A percentile compares a stretch with the other conserved stretches of the same genome.
Conservation (phyloP, 2,113 vertebrate genomes). For the Embiotoca jacksoni region DNA sequence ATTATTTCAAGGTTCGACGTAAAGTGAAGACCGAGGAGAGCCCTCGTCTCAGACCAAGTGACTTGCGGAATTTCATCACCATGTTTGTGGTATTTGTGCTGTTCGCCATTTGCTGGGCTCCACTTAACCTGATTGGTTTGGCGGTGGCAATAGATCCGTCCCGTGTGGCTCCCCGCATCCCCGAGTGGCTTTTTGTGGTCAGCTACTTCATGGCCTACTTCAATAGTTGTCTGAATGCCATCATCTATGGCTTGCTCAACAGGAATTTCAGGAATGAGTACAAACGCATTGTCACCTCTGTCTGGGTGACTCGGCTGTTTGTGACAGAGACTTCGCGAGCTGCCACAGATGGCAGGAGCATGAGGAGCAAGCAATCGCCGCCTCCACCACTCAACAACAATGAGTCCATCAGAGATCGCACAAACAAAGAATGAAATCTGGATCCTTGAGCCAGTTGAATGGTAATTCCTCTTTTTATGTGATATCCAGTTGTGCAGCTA, state of each 20-base stretch:
- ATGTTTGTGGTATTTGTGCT: conserved; percentile 95
- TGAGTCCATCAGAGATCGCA: conserved; percentile 76
- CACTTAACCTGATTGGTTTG: conserved; percentile 91
- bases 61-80: conserved; percentile 91
- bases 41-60: conserved; percentile 83
- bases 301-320: conserved; percentile 88
- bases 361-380: conserved; percentile 87
- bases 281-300: conserved; percentile 88
- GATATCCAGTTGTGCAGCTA: conserved; percentile 63
- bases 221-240: conserved; percentile 95
- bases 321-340: conserved; percentile 87
- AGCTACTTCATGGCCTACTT: conserved; percentile 97
- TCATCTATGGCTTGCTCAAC: conserved; percentile 94
- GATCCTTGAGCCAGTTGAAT: conserved; percentile 16
- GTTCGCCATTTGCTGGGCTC: conserved; percentile 96
- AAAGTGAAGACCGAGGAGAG: conserved; percentile 88
- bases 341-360: conserved; percentile 82
- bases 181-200: conserved; percentile 91
- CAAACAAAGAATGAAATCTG: conserved; percentile 65
- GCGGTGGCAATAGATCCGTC: conserved; percentile 89
- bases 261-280: conserved; percentile 94
- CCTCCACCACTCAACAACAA: conserved; percentile 87
- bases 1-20: conserved; percentile 80
- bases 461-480: conserved; percentile 57
- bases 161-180: conserved; percentile 87